phyloP scores from a whole-genome alignment of 2,113 vertebrate species.

The Megalops atlanticus region DNA sequence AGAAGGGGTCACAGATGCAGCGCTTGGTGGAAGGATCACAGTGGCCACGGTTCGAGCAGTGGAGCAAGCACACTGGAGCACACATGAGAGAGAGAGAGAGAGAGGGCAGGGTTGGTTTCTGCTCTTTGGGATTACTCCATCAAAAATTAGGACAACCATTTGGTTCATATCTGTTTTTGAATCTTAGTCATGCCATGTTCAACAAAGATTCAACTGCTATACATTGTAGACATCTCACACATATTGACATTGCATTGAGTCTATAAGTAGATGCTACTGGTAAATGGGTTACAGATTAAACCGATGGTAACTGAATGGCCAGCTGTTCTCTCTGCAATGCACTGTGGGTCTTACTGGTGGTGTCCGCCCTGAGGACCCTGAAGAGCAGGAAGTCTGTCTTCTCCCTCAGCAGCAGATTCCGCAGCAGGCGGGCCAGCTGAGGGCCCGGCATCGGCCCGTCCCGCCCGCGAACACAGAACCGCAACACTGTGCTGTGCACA shows the following conservation, averaged over 20 bases:
- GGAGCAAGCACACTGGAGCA: constrained; percentile 79
- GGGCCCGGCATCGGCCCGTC: constrained; percentile 71
- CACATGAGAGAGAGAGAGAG: not conserved
- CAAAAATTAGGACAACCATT: not conserved
- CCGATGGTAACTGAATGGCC: too few relatives aligned
- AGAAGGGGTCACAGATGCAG: constrained; percentile 84
- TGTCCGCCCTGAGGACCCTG: constrained; percentile 84
- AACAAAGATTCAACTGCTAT: too few relatives aligned
- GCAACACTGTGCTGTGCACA: constrained; percentile 75
- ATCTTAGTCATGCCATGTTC: too few relatives aligned
- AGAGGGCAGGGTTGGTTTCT: not conserved
- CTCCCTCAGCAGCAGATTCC: constrained; percentile 76
- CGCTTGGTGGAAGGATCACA: constrained; percentile 87
- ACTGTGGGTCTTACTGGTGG: constrained; percentile 69
- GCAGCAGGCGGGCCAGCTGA: constrained; percentile 71
- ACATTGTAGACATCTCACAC: not conserved
- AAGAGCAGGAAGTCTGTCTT: constrained; percentile 84
- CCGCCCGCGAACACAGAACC: constrained; percentile 76
- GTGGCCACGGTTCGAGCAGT: constrained; percentile 82
- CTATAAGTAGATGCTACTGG: too few relatives aligned
- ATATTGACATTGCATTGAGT: too few relatives aligned
- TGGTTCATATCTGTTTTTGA: not conserved
- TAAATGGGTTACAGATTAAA: not conserved
- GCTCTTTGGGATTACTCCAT: constrained; percentile 1
- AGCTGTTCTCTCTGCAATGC: not conserved